Base-by-base conservation (phyloP, 2,888 invertebrate species). In the Acanthosepion esculentum region DNA sequence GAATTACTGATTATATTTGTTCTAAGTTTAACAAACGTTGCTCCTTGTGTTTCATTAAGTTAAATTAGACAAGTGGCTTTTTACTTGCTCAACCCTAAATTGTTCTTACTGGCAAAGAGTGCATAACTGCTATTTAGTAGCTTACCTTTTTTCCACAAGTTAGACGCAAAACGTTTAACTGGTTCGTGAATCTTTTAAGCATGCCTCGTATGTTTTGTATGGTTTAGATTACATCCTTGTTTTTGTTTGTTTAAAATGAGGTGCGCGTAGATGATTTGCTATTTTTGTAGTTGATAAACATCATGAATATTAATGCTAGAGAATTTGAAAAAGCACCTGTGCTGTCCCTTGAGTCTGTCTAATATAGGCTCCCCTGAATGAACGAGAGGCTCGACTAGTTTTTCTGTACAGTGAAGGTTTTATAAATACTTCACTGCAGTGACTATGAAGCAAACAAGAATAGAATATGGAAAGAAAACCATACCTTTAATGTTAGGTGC, bases 281-380 rank as follows among this genome's bases (percentile, higher is more conserved):
- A 78, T n/a, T 78, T 78, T n/a, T 78, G 78, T n/a, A 78, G n/a
- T 78, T 78, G 78, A 78, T 78, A 29, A n/a, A n/a, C 78, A 78
- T 78, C 78, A 78, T 78, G n/a, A 78, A 78, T 78, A 78, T 78
- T 78, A 78, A 78, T 29, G 78, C 29, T 78, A 78, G n/a, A 78
- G 15, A n/a, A 78, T 78, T 78, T 29, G 12, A 78, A 78, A n/a
- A 78, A 15, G 12, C 78, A 78, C 78, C 78, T 78, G 78, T 78
- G 78, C n/a, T 78, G 29, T 78, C 78, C 78, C 78, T n/a, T 78
- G 78, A 78, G 78, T 29, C n/a, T 15, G 78, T 78, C 29, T 78
- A n/a, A 78, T 78, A 78, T n/a, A 15, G n/a, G 78, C 78, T 78
- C 29, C 78, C 29, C 0, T n/a, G 29, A 29, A 78, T 78, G n/a